Conservation (phyloP, 2,113 vertebrate genomes). For the Strix uralensis region DNA sequence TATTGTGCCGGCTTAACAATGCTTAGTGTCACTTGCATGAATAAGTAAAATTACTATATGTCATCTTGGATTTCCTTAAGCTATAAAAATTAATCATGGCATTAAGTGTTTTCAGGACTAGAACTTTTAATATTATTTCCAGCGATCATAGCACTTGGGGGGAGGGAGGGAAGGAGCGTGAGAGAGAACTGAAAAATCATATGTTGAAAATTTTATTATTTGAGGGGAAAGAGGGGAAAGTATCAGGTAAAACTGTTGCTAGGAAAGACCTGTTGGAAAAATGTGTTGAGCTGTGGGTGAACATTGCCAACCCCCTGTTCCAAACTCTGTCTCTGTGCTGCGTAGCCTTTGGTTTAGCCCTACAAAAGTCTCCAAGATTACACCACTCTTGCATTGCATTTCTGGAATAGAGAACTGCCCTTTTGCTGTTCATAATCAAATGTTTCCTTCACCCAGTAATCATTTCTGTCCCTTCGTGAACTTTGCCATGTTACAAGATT, state of each 20-base stretch:
- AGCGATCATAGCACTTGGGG: neutral
- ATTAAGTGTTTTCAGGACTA: constrained; percentile 46
- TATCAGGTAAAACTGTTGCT: constrained; percentile 28
- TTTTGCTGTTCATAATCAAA: constrained; percentile 1
- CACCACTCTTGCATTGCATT: constrained; percentile 22
- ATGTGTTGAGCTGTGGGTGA: constrained; percentile 41
- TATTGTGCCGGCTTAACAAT: constrained; percentile 11
- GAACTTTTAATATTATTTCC: constrained; percentile 58
- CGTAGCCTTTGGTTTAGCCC: constrained; percentile 51
- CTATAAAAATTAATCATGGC: constrained; percentile 36
- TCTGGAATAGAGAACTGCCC: constrained; percentile 20
- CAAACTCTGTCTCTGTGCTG: constrained; percentile 57
- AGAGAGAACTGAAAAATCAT: constrained; percentile 40
- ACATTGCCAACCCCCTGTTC: constrained; percentile 55
- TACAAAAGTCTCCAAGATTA: constrained; percentile 44
- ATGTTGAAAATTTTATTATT: constrained; percentile 33
- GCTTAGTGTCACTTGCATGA: constrained; percentile 5
- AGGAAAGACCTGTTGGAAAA: constrained; percentile 38
- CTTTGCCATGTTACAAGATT: neutral
- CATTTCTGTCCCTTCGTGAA: neutral
- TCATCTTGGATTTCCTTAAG: constrained; percentile 44
- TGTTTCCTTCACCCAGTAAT: neutral
- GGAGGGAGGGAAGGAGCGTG: neutral
- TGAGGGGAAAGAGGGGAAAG: neutral
- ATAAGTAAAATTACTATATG: constrained; percentile 30